Evolutionary conservation across 1,140 invertebrate genomes (phyloP), one percentile per base, ranked within the genome.

Genomic region (Drosophila quadrilineata): DNA sequence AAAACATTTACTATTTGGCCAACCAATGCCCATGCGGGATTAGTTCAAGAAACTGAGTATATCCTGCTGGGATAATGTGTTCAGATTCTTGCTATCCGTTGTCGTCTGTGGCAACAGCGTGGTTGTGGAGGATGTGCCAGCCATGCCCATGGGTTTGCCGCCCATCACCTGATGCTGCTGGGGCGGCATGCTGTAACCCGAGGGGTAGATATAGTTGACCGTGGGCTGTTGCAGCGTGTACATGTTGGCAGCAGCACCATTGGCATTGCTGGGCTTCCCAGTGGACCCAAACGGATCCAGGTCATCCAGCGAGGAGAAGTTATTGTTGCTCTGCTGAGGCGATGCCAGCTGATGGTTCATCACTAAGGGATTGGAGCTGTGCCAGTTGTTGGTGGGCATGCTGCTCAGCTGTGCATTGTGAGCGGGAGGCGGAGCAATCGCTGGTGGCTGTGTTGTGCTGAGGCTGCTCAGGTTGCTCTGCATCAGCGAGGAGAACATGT

Each of bases 41-140:
- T 84, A 89, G 57, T 89, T 89, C 6, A 89, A 72, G 59, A 89
- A 89, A 50, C 84, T 88, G 54, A 89, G 72, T 60, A 89, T 89
- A 40, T 89, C 87, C 29, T 89, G 87, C 31, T 89, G 87, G 16
- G 88, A 88, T 10, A 89, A 60, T 33, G 72, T 72, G 60, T 89
- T 89, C 1, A 89, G 48, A 75, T 89, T 89, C 36, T 82, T 80
- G 36, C 68, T 72, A 74, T 88, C 88, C 24, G 68, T 29, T 1
- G 52, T 36, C 35, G 33, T 22, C 9, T 68, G 58, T 10, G 63
- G 6, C 17, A 24, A 45, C 24, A 56, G 54, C 33, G 74, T 49
- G 8, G 72, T 35, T 8, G 58, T 43, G 28, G 17, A n/a, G n/a
- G n/a, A 21, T 8, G 28, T 26, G n/a, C 43, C 26, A n/a, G 33